These are phyloP conservation scores for Echiichthys vipera DNA, from an alignment of 2,797 vertebrate genomes.

Conservation along the genomic window DNA sequence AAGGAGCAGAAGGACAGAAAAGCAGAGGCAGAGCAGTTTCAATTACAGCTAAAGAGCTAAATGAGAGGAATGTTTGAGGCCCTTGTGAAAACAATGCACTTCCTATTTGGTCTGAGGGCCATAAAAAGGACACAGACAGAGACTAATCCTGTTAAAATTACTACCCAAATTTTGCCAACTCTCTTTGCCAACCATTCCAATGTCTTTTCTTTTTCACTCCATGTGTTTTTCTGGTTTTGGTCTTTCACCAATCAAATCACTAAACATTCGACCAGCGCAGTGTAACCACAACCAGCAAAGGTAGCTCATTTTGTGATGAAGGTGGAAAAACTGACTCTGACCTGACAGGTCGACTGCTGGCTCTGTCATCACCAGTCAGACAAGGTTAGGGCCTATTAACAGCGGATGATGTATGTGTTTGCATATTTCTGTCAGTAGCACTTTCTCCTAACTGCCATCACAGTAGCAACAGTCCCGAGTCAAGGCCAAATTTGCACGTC, in stretches of 20 bases:
- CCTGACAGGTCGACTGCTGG: constrained; percentile 56
- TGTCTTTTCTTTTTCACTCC: background rate
- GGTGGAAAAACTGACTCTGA: constrained; percentile 70
- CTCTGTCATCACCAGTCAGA: constrained; percentile 62
- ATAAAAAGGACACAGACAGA: constrained; percentile 17
- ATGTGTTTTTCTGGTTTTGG: constrained; percentile 14
- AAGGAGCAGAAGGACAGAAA: background rate
- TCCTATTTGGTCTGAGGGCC: constrained; percentile 23
- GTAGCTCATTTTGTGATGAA: constrained; percentile 36
- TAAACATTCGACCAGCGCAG: constrained; percentile 13
- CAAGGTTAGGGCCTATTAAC: constrained; percentile 66
- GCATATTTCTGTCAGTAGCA: constrained; percentile 70
- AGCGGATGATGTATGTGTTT: constrained; percentile 71
- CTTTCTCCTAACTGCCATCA: constrained; percentile 61
- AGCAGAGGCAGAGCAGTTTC: background rate
- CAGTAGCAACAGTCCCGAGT: constrained; percentile 41
- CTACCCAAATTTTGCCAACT: constrained; percentile 24
- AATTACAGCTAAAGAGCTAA: background rate
- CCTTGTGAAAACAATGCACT: constrained; percentile 3
- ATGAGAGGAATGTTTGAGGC: constrained; percentile 5
- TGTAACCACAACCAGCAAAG: background rate
- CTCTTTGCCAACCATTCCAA: background rate
- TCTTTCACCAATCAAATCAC: constrained; percentile 10
- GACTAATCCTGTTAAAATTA: constrained; percentile 30
- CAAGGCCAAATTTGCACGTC: constrained; percentile 51